These are phyloP conservation scores for Melopsittacus undulatus DNA, from an alignment of 2,797 vertebrate species.

Conservation along the genomic window DNA sequence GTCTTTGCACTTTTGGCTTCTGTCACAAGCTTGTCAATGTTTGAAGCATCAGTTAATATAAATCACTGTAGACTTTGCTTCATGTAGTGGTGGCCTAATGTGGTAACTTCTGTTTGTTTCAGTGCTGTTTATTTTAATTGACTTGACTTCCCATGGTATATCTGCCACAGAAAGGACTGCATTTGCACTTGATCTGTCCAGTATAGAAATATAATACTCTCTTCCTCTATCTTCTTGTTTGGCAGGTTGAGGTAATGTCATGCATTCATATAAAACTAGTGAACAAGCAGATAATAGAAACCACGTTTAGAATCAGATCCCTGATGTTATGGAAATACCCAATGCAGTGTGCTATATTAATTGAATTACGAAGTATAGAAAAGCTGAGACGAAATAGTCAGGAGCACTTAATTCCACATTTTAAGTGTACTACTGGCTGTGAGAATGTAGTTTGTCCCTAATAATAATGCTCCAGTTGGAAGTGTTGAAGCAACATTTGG, in stretches of 20 bases:
- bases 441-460: neutral
- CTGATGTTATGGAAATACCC: neutral
- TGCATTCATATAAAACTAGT: neutral
- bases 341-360: neutral
- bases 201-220: neutral
- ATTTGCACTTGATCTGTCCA: neutral
- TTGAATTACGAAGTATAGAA: neutral
- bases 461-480: neutral
- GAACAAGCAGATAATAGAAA: neutral
- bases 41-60: neutral
- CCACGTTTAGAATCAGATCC: neutral
- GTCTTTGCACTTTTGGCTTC: neutral
- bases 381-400: neutral
- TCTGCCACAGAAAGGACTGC: neutral
- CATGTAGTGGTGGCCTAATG: neutral
- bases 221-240: neutral
- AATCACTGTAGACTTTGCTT: neutral
- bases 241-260: neutral
- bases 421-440: neutral
- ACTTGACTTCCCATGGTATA: neutral
- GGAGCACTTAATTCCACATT: rapidly evolving
- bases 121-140: neutral
- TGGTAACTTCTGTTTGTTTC: neutral
- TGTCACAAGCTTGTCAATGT: neutral
- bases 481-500: neutral